Conservation (phyloP, 2,888 invertebrate genomes). For the Lapara coniferarum region DNA sequence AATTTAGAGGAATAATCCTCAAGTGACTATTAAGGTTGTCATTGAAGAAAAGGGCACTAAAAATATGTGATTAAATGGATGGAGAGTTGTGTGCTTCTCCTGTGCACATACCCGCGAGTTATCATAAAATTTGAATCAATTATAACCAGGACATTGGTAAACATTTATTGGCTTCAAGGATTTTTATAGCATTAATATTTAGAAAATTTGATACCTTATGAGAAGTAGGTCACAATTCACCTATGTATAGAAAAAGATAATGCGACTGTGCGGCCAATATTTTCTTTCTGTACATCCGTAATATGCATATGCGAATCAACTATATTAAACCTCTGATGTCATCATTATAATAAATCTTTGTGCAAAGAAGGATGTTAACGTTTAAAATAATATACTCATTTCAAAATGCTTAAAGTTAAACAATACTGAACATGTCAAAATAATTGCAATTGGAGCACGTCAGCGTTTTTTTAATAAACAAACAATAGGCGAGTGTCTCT, state of each 20-base stretch:
- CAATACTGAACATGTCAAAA: not conserved
- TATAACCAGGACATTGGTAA: too few species aligned
- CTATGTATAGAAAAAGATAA: too few species aligned
- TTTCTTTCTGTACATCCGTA: not conserved
- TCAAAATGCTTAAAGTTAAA: not conserved
- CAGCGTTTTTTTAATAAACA: conserved; percentile 10
- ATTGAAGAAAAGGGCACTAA: not conserved
- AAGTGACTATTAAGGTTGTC: not conserved
- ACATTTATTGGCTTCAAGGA: not conserved
- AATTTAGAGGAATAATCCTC: too few species aligned
- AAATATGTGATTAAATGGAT: not conserved
- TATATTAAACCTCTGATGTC: too few species aligned
- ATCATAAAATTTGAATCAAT: too few species aligned
- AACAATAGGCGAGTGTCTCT: conserved; percentile 8
- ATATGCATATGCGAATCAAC: too few species aligned
- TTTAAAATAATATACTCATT: too few species aligned
- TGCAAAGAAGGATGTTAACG: too few species aligned
- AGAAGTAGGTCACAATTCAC: too few species aligned
- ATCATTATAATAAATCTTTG: too few species aligned
- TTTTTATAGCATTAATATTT: not conserved
- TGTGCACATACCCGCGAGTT: not conserved
- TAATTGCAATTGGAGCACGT: conserved; percentile 3
- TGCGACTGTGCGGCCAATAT: too few species aligned
- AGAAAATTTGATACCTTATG: too few species aligned
- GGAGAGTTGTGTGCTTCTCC: not conserved